Evolutionary conservation across 2,888 invertebrate species (phyloP).

Genomic region (Scaeva pyrastri): DNA sequence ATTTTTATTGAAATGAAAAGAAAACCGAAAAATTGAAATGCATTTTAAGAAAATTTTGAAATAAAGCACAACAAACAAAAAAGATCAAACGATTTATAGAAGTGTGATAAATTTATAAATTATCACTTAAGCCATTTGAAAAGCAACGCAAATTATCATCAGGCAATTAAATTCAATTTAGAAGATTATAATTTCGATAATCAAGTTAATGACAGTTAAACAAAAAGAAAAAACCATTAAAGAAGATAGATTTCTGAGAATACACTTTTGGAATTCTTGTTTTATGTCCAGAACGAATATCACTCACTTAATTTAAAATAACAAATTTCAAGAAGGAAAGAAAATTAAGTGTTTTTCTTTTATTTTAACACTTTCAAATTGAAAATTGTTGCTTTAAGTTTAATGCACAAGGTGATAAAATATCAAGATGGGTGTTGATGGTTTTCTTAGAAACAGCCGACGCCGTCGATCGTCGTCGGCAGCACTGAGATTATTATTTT

Average conservation of each 20-base stretch:
- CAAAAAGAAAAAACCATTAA: background rate
- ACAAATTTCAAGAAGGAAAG: background rate
- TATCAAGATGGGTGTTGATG: background rate
- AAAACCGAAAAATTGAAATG: background rate
- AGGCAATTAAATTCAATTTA: background rate
- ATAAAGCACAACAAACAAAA: background rate
- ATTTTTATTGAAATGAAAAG: too few species aligned
- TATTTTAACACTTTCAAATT: background rate
- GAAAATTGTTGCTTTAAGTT: background rate
- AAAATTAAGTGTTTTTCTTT: slow-evolving; percentile 6
- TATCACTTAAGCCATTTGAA: background rate
- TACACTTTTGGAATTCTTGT: background rate
- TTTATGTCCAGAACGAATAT: slow-evolving; percentile 5
- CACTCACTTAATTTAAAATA: background rate
- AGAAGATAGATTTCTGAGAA: background rate
- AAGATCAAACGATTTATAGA: slow-evolving; percentile 4
- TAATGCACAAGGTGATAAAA: slow-evolving; percentile 4
- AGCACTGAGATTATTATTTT: too few species aligned
- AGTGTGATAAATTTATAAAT: slow-evolving; percentile 9
- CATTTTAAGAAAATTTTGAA: background rate
- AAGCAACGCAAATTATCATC: background rate
- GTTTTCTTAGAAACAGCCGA: slow-evolving; percentile 7
- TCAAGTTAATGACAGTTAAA: background rate
- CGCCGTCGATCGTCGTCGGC: background rate
- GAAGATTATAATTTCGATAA: background rate